Evolutionary conservation across 2,888 invertebrate genomes (phyloP).

Genomic region (Parapristionchus giblindavisi): DNA sequence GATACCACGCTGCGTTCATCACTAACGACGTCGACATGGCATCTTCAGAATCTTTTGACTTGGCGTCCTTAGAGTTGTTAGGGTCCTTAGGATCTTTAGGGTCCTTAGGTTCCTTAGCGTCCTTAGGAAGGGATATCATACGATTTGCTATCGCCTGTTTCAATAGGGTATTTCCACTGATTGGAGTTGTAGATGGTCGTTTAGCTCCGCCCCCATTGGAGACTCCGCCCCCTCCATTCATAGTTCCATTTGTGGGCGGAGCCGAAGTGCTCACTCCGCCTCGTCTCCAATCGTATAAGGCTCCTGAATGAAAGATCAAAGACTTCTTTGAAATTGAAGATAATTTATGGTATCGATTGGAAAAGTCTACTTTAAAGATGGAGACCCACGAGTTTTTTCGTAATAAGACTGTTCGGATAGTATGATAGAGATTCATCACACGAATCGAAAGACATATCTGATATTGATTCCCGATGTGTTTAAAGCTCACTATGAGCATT

Average conservation of each 20-base stretch:
- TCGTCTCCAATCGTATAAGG: constrained; percentile 37
- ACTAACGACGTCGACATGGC: constrained; percentile 63
- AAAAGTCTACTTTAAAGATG: too few species aligned
- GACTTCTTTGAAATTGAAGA: too few species aligned
- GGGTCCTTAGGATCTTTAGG: neutral
- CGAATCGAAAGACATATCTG: too few species aligned
- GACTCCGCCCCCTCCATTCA: neutral
- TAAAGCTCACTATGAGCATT: too few species aligned
- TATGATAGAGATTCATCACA: too few species aligned
- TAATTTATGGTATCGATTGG: too few species aligned
- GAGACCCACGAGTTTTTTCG: too few species aligned
- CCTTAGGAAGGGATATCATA: constrained; percentile 37
- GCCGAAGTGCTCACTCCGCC: constrained; percentile 7
- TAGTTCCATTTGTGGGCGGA: constrained; percentile 3
- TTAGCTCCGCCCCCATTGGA: constrained; percentile 41
- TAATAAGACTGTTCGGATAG: too few species aligned
- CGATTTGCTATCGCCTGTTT: constrained; percentile 67
- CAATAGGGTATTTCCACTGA: constrained; percentile 54
- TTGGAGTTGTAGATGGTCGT: constrained; percentile 12
- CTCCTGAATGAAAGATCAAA: constrained; percentile 15
- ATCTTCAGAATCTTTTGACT: constrained; percentile 45
- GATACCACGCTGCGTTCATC: constrained; percentile 65
- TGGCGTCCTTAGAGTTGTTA: neutral
- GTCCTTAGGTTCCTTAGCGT: too few species aligned
- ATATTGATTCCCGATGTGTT: too few species aligned